Conservation (phyloP, 2,113 vertebrate genomes). For the Protobothrops flavoviridis region DNA sequence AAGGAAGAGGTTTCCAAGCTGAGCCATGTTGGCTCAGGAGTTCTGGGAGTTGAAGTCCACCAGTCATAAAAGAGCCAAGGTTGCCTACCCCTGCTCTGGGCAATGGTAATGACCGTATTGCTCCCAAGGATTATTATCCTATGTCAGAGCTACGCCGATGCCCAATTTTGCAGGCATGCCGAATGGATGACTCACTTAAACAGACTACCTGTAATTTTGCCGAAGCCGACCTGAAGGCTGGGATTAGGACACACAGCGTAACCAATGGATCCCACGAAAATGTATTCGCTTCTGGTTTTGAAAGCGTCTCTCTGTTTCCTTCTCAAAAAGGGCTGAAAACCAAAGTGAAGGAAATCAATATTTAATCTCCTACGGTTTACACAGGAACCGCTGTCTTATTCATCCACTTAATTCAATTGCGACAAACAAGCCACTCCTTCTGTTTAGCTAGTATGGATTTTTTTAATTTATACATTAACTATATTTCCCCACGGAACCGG, state of each 20-base stretch:
- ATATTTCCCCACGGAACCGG: not conserved
- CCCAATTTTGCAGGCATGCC: too few species aligned
- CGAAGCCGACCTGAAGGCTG: not conserved
- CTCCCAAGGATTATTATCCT: too few species aligned
- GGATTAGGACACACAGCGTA: not conserved
- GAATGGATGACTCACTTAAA: not conserved
- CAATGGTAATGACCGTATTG: too few species aligned
- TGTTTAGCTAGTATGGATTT: not conserved
- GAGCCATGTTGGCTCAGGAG: too few species aligned
- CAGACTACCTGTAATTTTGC: not conserved
- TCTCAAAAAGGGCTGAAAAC: not conserved
- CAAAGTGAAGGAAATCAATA: not conserved
- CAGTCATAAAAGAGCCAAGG: too few species aligned
- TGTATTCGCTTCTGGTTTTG: too few species aligned
- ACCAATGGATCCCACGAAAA: not conserved
- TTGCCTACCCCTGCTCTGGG: too few species aligned
- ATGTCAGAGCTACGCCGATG: too few species aligned
- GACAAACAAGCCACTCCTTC: not conserved
- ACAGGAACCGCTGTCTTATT: not conserved
- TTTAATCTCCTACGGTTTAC: not conserved
- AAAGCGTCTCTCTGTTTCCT: not conserved
- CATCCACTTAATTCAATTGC: not conserved
- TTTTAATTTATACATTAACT: conserved; percentile 2
- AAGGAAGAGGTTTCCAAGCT: too few species aligned
- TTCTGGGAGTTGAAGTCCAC: too few species aligned